Conservation (phyloP, 2,113 vertebrate genomes). For the Ardeotis arabs region DNA sequence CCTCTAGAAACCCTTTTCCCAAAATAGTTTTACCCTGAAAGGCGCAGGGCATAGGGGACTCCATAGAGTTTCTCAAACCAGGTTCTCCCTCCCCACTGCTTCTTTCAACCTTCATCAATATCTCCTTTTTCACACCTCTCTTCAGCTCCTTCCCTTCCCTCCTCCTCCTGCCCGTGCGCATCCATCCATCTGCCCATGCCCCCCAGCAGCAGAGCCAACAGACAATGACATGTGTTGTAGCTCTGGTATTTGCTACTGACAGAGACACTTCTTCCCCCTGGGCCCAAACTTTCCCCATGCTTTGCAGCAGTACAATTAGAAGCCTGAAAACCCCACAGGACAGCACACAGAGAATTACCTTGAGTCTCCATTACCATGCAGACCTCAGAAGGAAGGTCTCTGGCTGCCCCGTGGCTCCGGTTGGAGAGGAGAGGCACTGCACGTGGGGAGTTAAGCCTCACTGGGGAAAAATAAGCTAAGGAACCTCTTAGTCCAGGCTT, state of each 20-base stretch:
- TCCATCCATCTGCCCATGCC: background rate
- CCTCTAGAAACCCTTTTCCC: background rate
- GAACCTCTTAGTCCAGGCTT: background rate
- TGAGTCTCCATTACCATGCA: rapidly evolving
- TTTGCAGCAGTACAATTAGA: background rate
- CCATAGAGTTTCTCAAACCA: background rate
- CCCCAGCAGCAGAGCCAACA: background rate
- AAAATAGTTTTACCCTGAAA: background rate
- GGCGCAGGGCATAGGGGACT: background rate
- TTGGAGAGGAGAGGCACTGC: background rate
- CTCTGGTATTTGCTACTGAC: background rate
- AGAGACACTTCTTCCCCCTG: background rate
- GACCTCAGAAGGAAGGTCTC: background rate
- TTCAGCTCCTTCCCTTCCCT: background rate
- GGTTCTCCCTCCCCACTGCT: background rate
- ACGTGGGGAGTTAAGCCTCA: background rate
- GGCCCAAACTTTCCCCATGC: background rate
- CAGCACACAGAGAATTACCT: background rate
- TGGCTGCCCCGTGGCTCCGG: rapidly evolving
- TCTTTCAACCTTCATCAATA: background rate
- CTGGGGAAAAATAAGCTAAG: background rate
- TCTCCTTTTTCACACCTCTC: background rate
- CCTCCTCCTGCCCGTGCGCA: background rate
- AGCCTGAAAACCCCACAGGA: background rate
- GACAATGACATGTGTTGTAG: background rate